Base-by-base conservation (phyloP, 2,797 vertebrate species). In the Micrastur ruficollis region DNA sequence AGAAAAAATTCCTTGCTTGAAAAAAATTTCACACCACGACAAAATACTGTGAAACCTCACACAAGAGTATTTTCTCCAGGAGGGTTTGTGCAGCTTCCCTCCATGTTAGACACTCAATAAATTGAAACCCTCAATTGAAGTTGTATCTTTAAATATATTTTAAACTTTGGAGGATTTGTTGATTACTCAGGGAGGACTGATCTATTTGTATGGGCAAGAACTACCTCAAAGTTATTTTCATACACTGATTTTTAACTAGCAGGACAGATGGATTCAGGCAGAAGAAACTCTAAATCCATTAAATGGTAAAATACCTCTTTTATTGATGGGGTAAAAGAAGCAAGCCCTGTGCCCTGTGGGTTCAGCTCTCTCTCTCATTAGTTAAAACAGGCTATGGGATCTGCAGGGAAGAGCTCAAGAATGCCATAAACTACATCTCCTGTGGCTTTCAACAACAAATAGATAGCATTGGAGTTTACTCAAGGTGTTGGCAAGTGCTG, bases 401-500 rank as follows among this genome's bases (percentile, higher is more conserved):
- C 79, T 74, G 27, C 46, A 85, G 49, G 52, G 72, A 90, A 74
- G 79, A 62, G 46, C 75, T 89, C 32, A 89, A 81, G 62, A 91
- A 90, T 66, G 70, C 38, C 80, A 49, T 66, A 79, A 91, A 84
- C 91, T 66, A 59, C 34, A 66, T 50, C 46, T 89, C 59, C 78
- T 22, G 21, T 61, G 71, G 81, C 72, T 94, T 94, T 81, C 92
- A 87, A 75, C 68, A 89, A 58, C 84, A 91, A 93, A 86, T 32
- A 70, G n/a, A 68, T 26, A 72, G 38, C 0, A 1, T 1, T 61
- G 73, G 81, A 67, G 50, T 81, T 94, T 79, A 86, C 26, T 85
- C 47, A 81, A 76, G 78, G 70, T 90, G n/a, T 49, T 90, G 80
- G 42, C 62, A 90, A 93, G 36, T 31, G 49, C 49, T 71, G 25